These are phyloP conservation scores for Zonotrichia leucophrys DNA, from an alignment of 2,113 vertebrate genomes.

Conservation along the genomic window DNA sequence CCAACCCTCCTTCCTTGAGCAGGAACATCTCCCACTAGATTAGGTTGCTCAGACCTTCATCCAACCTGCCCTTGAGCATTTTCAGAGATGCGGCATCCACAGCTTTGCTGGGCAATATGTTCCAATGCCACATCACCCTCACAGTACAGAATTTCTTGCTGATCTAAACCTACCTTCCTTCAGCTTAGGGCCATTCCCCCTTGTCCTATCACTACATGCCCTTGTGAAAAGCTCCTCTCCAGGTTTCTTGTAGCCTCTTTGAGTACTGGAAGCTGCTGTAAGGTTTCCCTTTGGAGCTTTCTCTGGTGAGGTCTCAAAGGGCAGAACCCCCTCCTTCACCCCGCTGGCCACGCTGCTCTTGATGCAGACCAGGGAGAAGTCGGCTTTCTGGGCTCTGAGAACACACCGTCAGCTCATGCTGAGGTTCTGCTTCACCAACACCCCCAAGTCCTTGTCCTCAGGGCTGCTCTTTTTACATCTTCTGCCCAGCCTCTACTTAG, in stretches of 20 bases:
- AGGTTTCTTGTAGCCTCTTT: not conserved
- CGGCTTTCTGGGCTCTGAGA: not conserved
- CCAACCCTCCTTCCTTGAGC: not conserved
- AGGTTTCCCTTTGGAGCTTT: not conserved
- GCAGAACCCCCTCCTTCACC: not conserved
- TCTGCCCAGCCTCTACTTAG: not conserved
- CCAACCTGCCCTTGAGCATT: no score
- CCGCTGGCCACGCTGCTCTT: fast-evolving
- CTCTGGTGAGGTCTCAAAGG: not conserved
- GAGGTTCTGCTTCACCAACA: not conserved
- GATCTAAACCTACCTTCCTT: no score
- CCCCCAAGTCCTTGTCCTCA: not conserved
- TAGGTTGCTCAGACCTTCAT: not conserved
- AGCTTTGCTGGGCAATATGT: not conserved
- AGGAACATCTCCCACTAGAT: not conserved
- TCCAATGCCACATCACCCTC: not conserved
- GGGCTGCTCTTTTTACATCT: no score
- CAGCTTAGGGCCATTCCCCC: no score
- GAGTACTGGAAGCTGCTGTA: not conserved
- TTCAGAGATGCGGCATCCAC: not conserved
- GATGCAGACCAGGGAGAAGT: not conserved
- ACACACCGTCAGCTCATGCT: fast-evolving
- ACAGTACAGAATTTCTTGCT: not conserved
- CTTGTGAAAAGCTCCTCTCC: not conserved
- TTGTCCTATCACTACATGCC: not conserved